Evolutionary conservation across 2,113 vertebrate genomes (phyloP).

Genomic region (Laterallus jamaicensis): DNA sequence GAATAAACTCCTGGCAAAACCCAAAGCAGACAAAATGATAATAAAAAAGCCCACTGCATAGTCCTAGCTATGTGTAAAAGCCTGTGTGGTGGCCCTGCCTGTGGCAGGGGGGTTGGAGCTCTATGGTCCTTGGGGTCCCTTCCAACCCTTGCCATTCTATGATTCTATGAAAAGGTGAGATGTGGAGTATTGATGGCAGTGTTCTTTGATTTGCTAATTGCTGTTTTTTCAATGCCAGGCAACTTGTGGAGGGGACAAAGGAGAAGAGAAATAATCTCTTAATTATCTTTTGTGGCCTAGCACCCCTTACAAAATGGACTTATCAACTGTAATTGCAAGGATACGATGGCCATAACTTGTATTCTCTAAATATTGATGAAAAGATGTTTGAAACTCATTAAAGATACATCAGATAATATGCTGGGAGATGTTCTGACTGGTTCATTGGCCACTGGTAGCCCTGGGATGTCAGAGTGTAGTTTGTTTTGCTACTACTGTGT

Average conservation of each 20-base stretch:
- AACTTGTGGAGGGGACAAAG: not conserved
- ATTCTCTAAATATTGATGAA: not conserved
- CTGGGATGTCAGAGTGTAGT: not conserved
- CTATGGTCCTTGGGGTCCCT: no score
- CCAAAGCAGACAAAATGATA: not conserved
- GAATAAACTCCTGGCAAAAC: not conserved
- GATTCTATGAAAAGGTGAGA: not conserved
- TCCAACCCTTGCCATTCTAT: no score
- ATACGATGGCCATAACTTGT: not conserved
- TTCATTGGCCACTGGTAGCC: not conserved
- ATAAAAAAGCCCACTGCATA: not conserved
- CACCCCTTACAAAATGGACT: not conserved
- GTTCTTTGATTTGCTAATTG: not conserved
- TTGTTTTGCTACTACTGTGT: not conserved
- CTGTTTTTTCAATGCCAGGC: not conserved
- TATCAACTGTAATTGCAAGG: not conserved
- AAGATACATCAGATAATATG: not conserved
- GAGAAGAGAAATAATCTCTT: not conserved
- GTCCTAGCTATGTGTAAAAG: not conserved
- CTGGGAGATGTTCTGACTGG: not conserved
- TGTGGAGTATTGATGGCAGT: not conserved
- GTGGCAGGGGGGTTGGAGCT: no score
- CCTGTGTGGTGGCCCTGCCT: no score
- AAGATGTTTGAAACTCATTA: not conserved
- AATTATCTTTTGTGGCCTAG: not conserved